Conservation (phyloP, 2,888 invertebrate genomes). For the Choristoneura rosaceana region DNA sequence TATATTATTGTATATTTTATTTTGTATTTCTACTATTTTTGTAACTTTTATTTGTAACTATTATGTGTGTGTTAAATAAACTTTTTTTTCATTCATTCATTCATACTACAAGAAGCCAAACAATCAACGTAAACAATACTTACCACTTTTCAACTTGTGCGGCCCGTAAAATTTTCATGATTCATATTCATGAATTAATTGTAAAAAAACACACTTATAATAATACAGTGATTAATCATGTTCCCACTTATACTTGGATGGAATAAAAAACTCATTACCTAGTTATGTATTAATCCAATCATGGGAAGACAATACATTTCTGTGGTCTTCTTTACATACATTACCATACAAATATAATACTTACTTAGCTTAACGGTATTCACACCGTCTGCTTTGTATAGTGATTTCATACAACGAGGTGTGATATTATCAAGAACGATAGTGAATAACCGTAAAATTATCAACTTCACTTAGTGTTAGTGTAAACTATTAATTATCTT, state of each 20-base stretch:
- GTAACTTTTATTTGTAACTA: too few relatives aligned
- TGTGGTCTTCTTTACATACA: slow-evolving; percentile 24
- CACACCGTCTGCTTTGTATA: background rate
- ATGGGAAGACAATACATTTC: slow-evolving; percentile 20
- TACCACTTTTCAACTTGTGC: background rate
- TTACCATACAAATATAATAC: slow-evolving; percentile 30
- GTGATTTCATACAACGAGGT: background rate
- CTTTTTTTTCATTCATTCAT: too few relatives aligned
- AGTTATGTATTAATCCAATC: slow-evolving; percentile 20
- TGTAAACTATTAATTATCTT: background rate
- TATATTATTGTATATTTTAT: too few relatives aligned
- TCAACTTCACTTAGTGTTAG: background rate
- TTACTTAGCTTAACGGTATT: slow-evolving; percentile 15
- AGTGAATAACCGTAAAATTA: slow-evolving; percentile 1
- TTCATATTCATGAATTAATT: slow-evolving; percentile 9
- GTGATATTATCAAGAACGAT: background rate
- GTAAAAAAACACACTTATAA: background rate
- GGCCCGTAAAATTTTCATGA: background rate
- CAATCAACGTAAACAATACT: background rate
- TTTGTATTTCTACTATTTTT: too few relatives aligned
- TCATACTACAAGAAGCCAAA: too few relatives aligned
- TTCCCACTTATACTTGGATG: background rate
- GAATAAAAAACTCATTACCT: slow-evolving; percentile 23
- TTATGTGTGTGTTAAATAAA: too few relatives aligned
- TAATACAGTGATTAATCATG: background rate